Evolutionary conservation across 2,797 vertebrate genomes (phyloP).

Genomic region (Xenentodon cancila): DNA sequence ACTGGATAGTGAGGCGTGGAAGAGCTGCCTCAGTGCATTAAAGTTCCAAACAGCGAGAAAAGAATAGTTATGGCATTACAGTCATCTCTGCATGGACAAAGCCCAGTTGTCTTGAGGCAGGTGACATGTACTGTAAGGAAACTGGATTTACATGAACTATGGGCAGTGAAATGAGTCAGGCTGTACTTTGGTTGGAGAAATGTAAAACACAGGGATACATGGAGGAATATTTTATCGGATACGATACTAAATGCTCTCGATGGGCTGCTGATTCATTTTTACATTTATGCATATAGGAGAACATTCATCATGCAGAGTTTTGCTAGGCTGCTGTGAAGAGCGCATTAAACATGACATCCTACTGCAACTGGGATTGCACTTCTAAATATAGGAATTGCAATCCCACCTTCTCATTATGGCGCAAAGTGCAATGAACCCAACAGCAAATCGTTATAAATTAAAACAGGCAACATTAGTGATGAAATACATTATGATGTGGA

Average conservation of each 20-base stretch:
- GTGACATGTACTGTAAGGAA: constrained; percentile 24
- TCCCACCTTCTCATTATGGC: constrained; percentile 51
- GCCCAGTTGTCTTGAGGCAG: background rate
- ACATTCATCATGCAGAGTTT: background rate
- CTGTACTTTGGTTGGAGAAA: background rate
- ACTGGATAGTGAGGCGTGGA: background rate
- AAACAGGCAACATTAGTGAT: constrained; percentile 78
- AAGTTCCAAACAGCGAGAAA: constrained; percentile 17
- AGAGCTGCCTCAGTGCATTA: background rate
- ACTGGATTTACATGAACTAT: constrained; percentile 24
- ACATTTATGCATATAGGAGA: background rate
- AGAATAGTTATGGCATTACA: constrained; percentile 1
- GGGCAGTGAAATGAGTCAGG: constrained; percentile 17
- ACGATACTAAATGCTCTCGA: constrained; percentile 3
- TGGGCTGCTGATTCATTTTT: background rate
- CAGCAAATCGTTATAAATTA: constrained; percentile 72
- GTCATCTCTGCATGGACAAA: constrained; percentile 15
- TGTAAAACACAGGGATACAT: constrained; percentile 2
- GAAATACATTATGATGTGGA: constrained; percentile 75
- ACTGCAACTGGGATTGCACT: constrained; percentile 32
- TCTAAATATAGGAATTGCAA: constrained; percentile 62
- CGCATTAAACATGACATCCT: constrained; percentile 37
- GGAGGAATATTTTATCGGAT: background rate
- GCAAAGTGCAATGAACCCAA: constrained; percentile 47
- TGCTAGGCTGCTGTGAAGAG: constrained; percentile 1